phyloP scores from a whole-genome alignment of 2,888 invertebrate species.

The Tanytarsus gracilentus region DNA sequence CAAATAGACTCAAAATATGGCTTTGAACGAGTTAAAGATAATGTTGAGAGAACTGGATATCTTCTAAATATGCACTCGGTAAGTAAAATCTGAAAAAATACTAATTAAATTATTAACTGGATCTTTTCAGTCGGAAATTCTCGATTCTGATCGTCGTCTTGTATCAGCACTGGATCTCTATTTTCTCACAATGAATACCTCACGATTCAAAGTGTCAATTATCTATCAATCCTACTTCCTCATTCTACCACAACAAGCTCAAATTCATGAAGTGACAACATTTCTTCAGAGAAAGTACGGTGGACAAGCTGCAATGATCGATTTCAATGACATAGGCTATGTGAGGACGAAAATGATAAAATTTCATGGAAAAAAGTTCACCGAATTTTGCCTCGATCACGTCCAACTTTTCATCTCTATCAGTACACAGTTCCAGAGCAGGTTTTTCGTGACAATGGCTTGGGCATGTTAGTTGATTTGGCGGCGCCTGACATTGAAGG shows the following conservation, averaged over 20 bases:
- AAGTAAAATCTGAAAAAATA: slow-evolving; percentile 38
- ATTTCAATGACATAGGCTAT: slow-evolving; percentile 71
- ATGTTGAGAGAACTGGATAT: slow-evolving; percentile 79
- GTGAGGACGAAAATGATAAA: slow-evolving; percentile 43
- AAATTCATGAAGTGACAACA: slow-evolving; percentile 77
- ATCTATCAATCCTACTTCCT: slow-evolving; percentile 92
- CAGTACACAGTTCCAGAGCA: slow-evolving; percentile 84
- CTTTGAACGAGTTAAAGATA: slow-evolving; percentile 77
- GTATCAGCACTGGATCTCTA: slow-evolving; percentile 92
- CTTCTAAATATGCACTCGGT: slow-evolving; percentile 96
- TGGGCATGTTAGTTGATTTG: slow-evolving; percentile 64
- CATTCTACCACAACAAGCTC: slow-evolving; percentile 66
- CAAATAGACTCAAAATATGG: slow-evolving; percentile 88
- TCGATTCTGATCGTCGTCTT: slow-evolving; percentile 87
- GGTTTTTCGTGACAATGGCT: slow-evolving; percentile 60
- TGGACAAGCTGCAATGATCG: slow-evolving; percentile 65
- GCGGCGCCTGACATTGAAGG: slow-evolving; percentile 92
- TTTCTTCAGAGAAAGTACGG: slow-evolving; percentile 82
- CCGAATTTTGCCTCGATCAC: slow-evolving; percentile 75
- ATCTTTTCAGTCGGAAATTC: slow-evolving; percentile 80
- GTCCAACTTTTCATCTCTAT: slow-evolving; percentile 75
- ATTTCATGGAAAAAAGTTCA: slow-evolving; percentile 69
- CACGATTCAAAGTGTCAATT: slow-evolving; percentile 84
- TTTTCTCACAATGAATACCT: slow-evolving; percentile 93
- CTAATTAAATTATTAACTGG: not conserved